Base-by-base conservation (phyloP, 2,888 invertebrate species). In the Agrotis exclamationis region DNA sequence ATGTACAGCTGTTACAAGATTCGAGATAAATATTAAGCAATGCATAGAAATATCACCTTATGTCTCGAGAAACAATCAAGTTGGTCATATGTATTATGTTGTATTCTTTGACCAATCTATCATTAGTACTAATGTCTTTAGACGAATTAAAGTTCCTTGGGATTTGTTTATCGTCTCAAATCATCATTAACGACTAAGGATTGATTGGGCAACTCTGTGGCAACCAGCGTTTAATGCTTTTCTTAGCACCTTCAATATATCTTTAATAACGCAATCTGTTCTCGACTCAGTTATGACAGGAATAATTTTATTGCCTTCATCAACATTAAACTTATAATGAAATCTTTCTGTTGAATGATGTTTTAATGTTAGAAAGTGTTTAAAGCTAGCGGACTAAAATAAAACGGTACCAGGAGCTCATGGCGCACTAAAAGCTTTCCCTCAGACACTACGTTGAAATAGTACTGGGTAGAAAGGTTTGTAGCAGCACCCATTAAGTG, bases 261-360 rank as follows among this genome's bases (percentile, higher is more conserved):
- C 14, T 62, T 58, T 65, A 54, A 80, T 44, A 54, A 56, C 24
- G 44, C 59, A 51, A 54, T 58, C 48, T 62, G 48, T 53, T 63
- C 20, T 33, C 62, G 11, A 14, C 11, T 18, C 54, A 63, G 24
- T 44, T 60, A 75, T 33, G 56, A 59, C 44, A 69, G 33, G 47
- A 80, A 75, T 60, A 18, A 51, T 54, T 60, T 76, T 56, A 80
- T 63, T 66, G 59, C 63, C 20, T 47, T 62, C 69, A 69, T 69
- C 51, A 63, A 33, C 50, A 63, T 63, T 2, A 47, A 64, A 22
- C 33, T 57, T 39, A 50, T 58, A 62, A 45, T 45, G 14, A 45
- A 22, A 68, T 63, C 11, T 39, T 53, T 47, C 50, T 51, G 60
- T 56, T 53, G 51, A 48, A 18, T 11, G 24, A 45, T 24, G 22